Base-by-base conservation (phyloP, 2,113 vertebrate species). In the Hydrochoerus hydrochaeris region DNA sequence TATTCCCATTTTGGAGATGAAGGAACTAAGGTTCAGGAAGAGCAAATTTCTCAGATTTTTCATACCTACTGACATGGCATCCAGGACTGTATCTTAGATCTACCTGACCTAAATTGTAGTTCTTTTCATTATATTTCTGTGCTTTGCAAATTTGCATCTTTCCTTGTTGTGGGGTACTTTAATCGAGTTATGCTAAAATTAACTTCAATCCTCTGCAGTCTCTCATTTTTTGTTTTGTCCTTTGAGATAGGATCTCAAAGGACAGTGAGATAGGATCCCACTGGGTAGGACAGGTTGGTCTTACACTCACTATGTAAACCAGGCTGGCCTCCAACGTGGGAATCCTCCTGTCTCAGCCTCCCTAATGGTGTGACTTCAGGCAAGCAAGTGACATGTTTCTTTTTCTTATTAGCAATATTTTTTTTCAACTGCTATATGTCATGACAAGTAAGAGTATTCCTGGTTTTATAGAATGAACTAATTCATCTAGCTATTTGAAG, bases 361-460 rank as follows among this genome's bases (percentile, higher is more conserved):
- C 6, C 2, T 0, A 77, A 14, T 77, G 28, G 5, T 46, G 26
- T 14, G 26, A 46, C 19, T 78, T 49, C 26, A 17, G 44, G 14
- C 5, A 7, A 49, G 7, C n/a, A n/a, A n/a, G n/a, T n/a, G n/a
- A n/a, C n/a, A 62, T 41, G 12, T 71, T 65, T 85, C 5, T 89
- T 84, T 91, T 49, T 90, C 26, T 10, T 95, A 82, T 24, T 49
- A 80, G 30, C 11, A 60, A 67, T 49, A 87, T 57, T 95, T 95
- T 95, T 95, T 26, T 92, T 89, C 24, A 86, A 32, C 3, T 60
- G 52, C 89, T 94, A 89, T 35, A 85, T 90, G 10, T 95, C 67
- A 94, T 69, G 69, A 44, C 69, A 78, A 35, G 3, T 88, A 49
- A 24, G 22, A 54, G 67, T 65, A 41, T 2, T 78, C 83, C 88